phyloP scores from a whole-genome alignment of 2,797 vertebrate genomes.

The Brachymystax lenok region DNA sequence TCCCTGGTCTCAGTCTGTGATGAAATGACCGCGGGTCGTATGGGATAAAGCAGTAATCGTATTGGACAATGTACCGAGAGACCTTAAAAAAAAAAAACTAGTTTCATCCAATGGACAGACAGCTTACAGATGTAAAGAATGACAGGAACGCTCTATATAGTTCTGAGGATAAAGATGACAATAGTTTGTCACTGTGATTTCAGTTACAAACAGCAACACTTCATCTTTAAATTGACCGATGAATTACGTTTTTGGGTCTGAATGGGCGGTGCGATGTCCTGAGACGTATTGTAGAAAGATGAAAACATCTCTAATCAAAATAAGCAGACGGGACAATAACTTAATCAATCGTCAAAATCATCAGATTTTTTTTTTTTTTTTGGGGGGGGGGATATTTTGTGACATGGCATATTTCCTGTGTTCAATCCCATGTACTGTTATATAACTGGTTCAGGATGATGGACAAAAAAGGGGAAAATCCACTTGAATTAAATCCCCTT shows the following conservation, averaged over 20 bases:
- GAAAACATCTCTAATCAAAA: too few relatives aligned
- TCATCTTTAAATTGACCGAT: neutral
- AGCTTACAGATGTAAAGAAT: neutral
- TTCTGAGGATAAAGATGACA: neutral
- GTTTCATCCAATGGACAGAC: neutral
- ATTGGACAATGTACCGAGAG: constrained; percentile 16
- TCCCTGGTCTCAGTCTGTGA: constrained; percentile 15
- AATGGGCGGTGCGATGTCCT: neutral
- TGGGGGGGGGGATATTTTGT: too few relatives aligned
- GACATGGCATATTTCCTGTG: too few relatives aligned
- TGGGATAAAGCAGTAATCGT: constrained; percentile 56
- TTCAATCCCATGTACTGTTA: too few relatives aligned
- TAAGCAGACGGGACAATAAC: constrained; percentile 1
- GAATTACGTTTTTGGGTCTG: neutral
- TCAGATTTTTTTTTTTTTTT: too few relatives aligned
- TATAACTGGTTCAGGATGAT: too few relatives aligned
- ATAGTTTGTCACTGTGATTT: neutral
- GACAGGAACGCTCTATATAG: neutral
- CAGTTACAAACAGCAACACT: too few relatives aligned
- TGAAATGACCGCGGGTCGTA: neutral
- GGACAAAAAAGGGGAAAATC: too few relatives aligned
- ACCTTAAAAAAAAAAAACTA: neutral
- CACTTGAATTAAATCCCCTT: too few relatives aligned
- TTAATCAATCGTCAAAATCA: neutral
- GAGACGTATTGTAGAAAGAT: neutral